phyloP scores from a whole-genome alignment of 2,113 vertebrate species.

The Pelobates fuscus region DNA sequence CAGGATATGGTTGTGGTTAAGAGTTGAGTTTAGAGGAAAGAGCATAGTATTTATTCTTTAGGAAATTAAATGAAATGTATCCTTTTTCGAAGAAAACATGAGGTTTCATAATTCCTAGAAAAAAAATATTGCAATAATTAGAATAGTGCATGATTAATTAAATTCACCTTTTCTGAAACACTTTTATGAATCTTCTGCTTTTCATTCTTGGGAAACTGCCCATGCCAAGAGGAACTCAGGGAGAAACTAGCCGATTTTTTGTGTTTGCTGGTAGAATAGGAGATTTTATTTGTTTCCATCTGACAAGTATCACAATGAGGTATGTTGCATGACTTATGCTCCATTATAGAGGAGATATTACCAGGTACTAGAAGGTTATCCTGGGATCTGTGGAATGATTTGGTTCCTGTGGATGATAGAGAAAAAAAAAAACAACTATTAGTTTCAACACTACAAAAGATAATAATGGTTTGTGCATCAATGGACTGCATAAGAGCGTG shows the following conservation, averaged over 20 bases:
- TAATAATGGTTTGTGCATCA: too few relatives aligned
- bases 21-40: too few relatives aligned
- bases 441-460: too few relatives aligned
- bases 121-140: too few relatives aligned
- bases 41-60: too few relatives aligned
- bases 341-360: conserved; percentile 7
- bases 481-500: too few relatives aligned
- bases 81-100: too few relatives aligned
- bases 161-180: conserved; percentile 34
- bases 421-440: not conserved
- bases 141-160: not conserved
- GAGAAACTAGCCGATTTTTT: conserved; percentile 36
- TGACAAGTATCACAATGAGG: not conserved
- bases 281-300: not conserved
- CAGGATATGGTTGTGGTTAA: too few relatives aligned
- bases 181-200: conserved; percentile 34
- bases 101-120: not conserved
- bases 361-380: conserved; percentile 10
- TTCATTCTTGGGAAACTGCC: conserved; percentile 41
- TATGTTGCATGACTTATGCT: not conserved
- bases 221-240: conserved; percentile 38
- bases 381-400: conserved; percentile 25
- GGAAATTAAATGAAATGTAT: too few relatives aligned
- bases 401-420: conserved; percentile 11
- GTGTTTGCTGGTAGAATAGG: conserved; percentile 1